A percentile compares a stretch with the other conserved stretches of the same genome.
phyloP scores from a whole-genome alignment of 2,113 vertebrate species.

The Paratilapia polleni region DNA sequence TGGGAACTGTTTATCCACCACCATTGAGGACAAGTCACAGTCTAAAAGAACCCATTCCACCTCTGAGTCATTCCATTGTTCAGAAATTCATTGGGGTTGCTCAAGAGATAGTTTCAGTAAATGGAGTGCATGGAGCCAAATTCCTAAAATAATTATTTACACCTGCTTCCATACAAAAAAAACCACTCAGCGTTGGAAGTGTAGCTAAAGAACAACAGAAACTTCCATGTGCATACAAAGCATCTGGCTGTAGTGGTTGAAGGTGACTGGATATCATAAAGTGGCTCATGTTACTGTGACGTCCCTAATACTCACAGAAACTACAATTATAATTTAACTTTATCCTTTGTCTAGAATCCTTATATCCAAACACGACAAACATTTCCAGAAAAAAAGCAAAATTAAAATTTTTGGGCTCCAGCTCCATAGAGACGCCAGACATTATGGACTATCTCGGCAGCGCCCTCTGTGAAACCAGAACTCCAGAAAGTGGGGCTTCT shows the following conservation, averaged over 20 bases:
- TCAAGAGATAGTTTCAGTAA: no score
- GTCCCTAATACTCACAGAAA: not conserved
- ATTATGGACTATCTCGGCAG: no score
- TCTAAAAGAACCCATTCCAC: no score
- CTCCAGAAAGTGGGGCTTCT: no score
- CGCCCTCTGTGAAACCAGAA: no score
- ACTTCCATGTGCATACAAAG: not conserved
- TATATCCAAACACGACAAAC: not conserved
- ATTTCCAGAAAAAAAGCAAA: not conserved
- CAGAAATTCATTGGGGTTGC: not conserved
- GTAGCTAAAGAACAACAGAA: no score
- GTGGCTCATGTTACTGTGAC: not conserved
- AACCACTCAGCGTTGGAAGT: no score
- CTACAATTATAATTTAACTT: rapidly evolving
- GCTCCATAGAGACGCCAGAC: no score
- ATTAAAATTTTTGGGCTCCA: no score
- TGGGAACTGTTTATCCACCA: not conserved
- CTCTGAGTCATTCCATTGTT: not conserved
- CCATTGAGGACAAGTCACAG: no score
- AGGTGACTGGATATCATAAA: not conserved
- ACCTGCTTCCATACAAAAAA: not conserved
- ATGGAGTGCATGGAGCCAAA: not conserved
- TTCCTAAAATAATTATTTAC: not conserved
- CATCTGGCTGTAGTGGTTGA: not conserved
- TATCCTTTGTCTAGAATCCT: not conserved